These are phyloP conservation scores for Megalopta genalis DNA, from an alignment of 1,140 invertebrate species.

Conservation along the genomic window DNA sequence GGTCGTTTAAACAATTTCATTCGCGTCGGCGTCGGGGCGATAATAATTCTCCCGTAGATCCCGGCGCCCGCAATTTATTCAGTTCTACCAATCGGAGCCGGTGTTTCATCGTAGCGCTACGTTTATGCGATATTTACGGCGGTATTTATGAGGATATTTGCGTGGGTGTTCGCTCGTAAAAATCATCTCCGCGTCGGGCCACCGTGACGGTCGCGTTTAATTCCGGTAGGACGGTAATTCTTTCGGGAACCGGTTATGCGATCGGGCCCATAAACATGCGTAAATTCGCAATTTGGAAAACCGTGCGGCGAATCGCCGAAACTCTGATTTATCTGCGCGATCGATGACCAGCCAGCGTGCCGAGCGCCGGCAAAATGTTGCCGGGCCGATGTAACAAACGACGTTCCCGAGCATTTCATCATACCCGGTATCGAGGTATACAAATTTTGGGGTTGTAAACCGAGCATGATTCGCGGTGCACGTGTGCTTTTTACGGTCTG, in stretches of 20 bases:
- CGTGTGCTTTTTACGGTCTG: background rate
- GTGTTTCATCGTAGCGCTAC: slow-evolving; percentile 17
- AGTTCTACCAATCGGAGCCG: background rate
- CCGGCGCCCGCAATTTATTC: slow-evolving; percentile 5
- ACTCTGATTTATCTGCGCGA: slow-evolving; percentile 62
- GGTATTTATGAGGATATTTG: slow-evolving; percentile 39
- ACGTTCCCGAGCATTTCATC: slow-evolving; percentile 1
- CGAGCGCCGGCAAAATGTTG: slow-evolving; percentile 3
- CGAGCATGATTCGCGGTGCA: background rate
- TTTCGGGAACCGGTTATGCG: slow-evolving; percentile 45
- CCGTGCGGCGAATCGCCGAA: slow-evolving; percentile 58
- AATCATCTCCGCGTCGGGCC: slow-evolving; percentile 32
- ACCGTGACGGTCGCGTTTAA: slow-evolving; percentile 47
- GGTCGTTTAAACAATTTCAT: too few relatives aligned
- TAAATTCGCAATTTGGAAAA: slow-evolving; percentile 68
- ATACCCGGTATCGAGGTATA: background rate
- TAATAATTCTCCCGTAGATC: background rate
- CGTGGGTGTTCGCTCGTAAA: slow-evolving; percentile 28
- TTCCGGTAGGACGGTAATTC: slow-evolving; percentile 52
- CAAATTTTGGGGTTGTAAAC: background rate
- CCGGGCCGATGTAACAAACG: background rate
- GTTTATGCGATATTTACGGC: slow-evolving; percentile 1
- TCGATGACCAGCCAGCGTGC: slow-evolving; percentile 7
- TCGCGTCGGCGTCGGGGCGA: background rate
- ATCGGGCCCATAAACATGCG: slow-evolving; percentile 50